These are phyloP conservation scores for Meteorus sp. DNA, from an alignment of 1,140 invertebrate genomes.

Conservation along the genomic window DNA sequence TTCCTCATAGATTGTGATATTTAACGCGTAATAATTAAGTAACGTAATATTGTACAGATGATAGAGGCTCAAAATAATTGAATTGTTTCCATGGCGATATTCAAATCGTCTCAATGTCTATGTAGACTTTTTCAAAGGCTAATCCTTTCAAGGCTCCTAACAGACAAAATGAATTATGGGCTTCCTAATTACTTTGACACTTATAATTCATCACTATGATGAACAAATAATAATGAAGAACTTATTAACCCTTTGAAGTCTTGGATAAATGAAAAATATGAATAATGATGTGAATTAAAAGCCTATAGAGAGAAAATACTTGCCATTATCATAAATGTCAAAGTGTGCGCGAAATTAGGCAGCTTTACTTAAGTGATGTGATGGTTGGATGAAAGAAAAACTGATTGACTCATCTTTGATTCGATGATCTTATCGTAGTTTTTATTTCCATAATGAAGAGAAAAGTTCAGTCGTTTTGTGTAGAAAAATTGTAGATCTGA, in stretches of 20 bases:
- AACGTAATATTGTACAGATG: conserved; percentile 31
- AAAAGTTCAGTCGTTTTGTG: too few species aligned
- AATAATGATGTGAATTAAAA: too few species aligned
- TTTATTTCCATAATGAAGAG: too few species aligned
- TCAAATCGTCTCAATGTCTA: background rate
- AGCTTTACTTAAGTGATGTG: conserved; percentile 22
- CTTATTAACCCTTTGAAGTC: too few species aligned
- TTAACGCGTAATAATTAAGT: conserved; percentile 42
- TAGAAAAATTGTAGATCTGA: too few species aligned
- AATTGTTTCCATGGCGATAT: too few species aligned
- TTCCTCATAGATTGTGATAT: conserved; percentile 54
- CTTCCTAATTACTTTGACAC: background rate
- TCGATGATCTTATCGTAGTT: too few species aligned
- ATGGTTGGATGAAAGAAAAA: too few species aligned
- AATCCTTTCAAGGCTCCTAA: conserved; percentile 21
- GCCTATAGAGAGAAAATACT: too few species aligned
- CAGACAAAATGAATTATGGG: conserved; percentile 27
- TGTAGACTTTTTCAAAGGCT: too few species aligned
- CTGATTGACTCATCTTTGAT: background rate
- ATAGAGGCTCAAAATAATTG: conserved; percentile 1
- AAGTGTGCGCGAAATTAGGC: background rate
- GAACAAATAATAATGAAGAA: background rate
- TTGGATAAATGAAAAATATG: too few species aligned
- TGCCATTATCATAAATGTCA: too few species aligned
- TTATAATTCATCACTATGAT: background rate